Conservation (phyloP, 2,888 invertebrate genomes). For the Periphyllus acericola region DNA sequence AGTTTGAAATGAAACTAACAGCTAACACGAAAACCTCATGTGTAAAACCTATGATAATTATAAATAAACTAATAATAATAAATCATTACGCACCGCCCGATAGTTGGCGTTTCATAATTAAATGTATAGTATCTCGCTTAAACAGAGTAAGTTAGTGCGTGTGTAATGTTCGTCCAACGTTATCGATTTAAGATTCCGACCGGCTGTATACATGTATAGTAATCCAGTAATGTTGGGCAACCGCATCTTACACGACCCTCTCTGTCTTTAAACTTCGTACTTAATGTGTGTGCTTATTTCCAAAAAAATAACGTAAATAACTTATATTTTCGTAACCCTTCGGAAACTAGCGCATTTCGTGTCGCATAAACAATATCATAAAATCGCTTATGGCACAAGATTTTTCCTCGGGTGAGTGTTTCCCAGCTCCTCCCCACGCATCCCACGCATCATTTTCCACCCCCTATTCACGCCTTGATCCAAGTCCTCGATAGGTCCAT, state of each 20-base stretch:
- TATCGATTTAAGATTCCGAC: not conserved
- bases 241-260: slow-evolving; percentile 14
- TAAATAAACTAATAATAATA: not conserved
- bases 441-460: no score
- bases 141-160: not conserved
- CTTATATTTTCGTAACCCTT: slow-evolving; percentile 5
- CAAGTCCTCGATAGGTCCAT: slow-evolving; percentile 41
- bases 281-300: slow-evolving; percentile 23
- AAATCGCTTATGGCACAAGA: slow-evolving; percentile 54
- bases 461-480: not conserved
- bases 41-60: not conserved
- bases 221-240: slow-evolving; percentile 8
- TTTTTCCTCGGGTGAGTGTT: slow-evolving; percentile 43
- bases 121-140: not conserved
- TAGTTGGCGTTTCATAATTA: not conserved
- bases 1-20: no score
- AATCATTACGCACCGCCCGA: not conserved
- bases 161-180: not conserved
- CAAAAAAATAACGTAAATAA: slow-evolving; percentile 52
- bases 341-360: slow-evolving; percentile 38
- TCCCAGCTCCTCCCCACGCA: not conserved
- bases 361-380: slow-evolving; percentile 54
- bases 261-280: slow-evolving; percentile 11
- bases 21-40: not conserved
- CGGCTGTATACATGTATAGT: no score